A percentile compares a stretch with the other conserved stretches of the same genome.
Conservation (phyloP, 1,140 invertebrate genomes). For the Drosophila hydei region DNA sequence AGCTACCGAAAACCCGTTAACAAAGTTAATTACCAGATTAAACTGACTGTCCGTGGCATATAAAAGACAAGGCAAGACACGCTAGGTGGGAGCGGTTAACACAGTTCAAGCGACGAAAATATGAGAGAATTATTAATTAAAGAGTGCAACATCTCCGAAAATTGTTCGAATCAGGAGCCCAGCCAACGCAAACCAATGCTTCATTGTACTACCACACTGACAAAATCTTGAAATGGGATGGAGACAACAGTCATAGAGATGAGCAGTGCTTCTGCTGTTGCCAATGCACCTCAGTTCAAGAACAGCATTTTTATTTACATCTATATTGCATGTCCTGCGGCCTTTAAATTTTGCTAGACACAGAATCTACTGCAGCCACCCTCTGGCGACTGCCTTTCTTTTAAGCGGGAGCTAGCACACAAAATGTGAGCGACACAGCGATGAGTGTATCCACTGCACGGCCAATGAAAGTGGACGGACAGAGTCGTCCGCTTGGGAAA, state of each 20-base stretch:
- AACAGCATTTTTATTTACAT: conserved; percentile 60
- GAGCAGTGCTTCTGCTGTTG: neutral
- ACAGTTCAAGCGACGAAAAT: too few species aligned
- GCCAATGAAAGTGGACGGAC: too few species aligned
- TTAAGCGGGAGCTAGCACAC: too few species aligned
- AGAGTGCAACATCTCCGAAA: conserved; percentile 55
- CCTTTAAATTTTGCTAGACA: too few species aligned
- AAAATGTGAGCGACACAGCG: too few species aligned
- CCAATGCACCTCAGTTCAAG: conserved; percentile 54
- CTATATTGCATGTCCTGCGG: too few species aligned
- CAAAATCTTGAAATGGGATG: conserved; percentile 46
- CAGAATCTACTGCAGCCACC: too few species aligned
- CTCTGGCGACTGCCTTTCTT: too few species aligned
- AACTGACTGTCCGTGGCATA: conserved; percentile 33
- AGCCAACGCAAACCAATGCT: conserved; percentile 51
- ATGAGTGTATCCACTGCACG: too few species aligned
- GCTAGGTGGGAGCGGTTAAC: neutral
- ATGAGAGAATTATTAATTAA: too few species aligned
- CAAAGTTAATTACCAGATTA: conserved; percentile 45
- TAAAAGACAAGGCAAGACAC: conserved; percentile 35
- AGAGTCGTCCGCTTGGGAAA: too few species aligned
- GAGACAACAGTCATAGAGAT: neutral
- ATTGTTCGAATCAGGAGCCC: conserved; percentile 34
- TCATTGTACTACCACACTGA: conserved; percentile 51
- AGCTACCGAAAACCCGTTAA: too few species aligned